Base-by-base conservation (phyloP, 2,888 invertebrate species). In the Drosophila niveifrons region DNA sequence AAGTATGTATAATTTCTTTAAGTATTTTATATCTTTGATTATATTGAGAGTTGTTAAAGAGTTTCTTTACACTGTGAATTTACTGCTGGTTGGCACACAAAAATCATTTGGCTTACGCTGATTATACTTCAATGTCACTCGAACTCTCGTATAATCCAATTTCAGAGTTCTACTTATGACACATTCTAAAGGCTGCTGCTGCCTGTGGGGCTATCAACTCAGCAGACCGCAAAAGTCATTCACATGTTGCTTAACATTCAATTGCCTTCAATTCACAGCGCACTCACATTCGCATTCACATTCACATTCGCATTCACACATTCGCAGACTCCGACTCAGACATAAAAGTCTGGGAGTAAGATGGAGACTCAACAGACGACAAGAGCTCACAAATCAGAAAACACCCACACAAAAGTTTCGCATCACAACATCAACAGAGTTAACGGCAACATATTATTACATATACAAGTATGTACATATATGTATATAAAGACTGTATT, bases 171-270 rank as follows among this genome's bases (percentile, higher is more conserved):
- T 56, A 66, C 70, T 78, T 78, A 69, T 74, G 64, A 63, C 78
- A 76, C 78, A 59, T 63, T 55, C 57, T 62, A 53, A 52, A 46
- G 41, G 63, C 55, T 15, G 41, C 52, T n/a, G 10, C 4, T 41
- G 66, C 56, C 61, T 61, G 18, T 41, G 41, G 51, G 51, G 52
- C 51, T 55, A 55, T 51, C 56, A 65, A 39, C 29, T 41, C 64
- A 58, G 46, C 51, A 62, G 69, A 67, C 71, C 70, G 70, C 81
- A 66, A 71, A 66, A 79, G 71, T 76, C 82, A 77, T 74, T 82
- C 85, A 73, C 67, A 76, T 72, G 65, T 84, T 78, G 66, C 82
- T 81, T 70, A 70, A 72, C 89, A 83, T 83, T 77, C 89, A 88
- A 87, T 87, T 88, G 88, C 72, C 80, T 69, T 65, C 74, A 76